A percentile compares a stretch with the other conserved stretches of the same genome.
Evolutionary conservation across 2,888 invertebrate genomes (phyloP).

Genomic region (Heliconius hortense): DNA sequence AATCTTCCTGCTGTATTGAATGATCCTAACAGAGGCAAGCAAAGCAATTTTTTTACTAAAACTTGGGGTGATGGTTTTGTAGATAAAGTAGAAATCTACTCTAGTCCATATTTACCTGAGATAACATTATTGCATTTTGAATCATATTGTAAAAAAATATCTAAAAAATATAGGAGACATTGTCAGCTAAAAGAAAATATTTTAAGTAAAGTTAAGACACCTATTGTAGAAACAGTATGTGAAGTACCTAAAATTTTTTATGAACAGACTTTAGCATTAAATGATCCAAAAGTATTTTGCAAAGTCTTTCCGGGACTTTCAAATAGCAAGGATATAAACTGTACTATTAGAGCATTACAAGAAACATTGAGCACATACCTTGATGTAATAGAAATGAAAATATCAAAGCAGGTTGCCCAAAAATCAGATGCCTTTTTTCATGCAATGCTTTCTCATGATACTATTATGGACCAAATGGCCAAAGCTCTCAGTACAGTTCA

Average conservation of each 20-base stretch:
- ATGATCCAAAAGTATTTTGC: conserved; percentile 90
- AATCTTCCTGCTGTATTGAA: conserved; percentile 97
- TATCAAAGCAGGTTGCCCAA: conserved; percentile 95
- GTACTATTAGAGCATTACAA: conserved; percentile 87
- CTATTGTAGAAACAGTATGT: conserved; percentile 79
- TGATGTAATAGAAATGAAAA: conserved; percentile 96
- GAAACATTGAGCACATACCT: conserved; percentile 96
- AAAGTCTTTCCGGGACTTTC: conserved; percentile 89
- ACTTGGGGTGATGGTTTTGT: conserved; percentile 98
- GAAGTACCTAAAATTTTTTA: conserved; percentile 93
- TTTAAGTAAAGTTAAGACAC: conserved; percentile 67
- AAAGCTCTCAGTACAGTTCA: conserved; percentile 90
- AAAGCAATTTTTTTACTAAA: conserved; percentile 95
- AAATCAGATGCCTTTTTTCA: conserved; percentile 99
- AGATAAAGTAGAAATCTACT: conserved; percentile 88
- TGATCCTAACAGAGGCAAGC: conserved; percentile 96
- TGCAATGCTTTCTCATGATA: conserved; percentile 99
- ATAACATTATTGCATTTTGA: conserved; percentile 93
- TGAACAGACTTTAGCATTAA: conserved; percentile 89
- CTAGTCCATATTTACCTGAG: conserved; percentile 91
- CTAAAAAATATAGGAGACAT: conserved; percentile 85
- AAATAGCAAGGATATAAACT: conserved; percentile 81
- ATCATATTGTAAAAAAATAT: conserved; percentile 90
- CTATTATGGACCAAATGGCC: conserved; percentile 96
- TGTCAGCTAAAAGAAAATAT: conserved; percentile 78